Conservation (phyloP, 2,888 invertebrate genomes). For the Orthonychiurus folsomi region DNA sequence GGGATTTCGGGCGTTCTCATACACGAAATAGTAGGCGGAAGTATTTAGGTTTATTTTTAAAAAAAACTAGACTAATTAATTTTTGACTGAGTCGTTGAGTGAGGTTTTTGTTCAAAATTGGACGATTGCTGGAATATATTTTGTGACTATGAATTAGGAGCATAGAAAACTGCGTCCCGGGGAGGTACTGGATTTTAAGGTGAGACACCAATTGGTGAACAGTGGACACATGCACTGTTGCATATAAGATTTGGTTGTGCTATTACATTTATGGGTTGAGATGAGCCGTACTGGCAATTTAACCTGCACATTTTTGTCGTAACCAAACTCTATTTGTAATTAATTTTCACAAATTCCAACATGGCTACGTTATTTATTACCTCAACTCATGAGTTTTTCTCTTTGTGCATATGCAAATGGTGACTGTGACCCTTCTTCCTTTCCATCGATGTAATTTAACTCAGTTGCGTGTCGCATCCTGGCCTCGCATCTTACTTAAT, state of each 20-base stretch:
- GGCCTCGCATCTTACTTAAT: neutral
- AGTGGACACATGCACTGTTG: no score
- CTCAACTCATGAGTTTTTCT: neutral
- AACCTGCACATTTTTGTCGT: neutral
- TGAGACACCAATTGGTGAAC: conserved; percentile 56
- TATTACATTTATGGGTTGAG: neutral
- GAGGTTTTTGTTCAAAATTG: no score
- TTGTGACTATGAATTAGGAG: conserved; percentile 53
- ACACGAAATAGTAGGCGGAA: no score
- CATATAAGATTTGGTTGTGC: neutral
- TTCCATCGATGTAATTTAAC: neutral
- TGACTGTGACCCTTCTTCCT: neutral
- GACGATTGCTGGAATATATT: conserved; percentile 20
- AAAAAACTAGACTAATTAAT: no score
- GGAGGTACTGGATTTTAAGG: conserved; percentile 88
- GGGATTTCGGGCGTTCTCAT: no score
- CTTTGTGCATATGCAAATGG: neutral
- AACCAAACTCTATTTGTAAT: neutral
- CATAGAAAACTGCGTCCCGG: conserved; percentile 87
- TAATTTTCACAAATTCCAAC: neutral
- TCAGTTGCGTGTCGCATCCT: neutral
- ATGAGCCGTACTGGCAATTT: neutral
- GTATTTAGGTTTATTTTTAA: no score
- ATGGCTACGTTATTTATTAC: neutral
- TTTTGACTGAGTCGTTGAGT: no score